Conservation (phyloP, 2,888 invertebrate species). For the Hydraecia micacea region DNA sequence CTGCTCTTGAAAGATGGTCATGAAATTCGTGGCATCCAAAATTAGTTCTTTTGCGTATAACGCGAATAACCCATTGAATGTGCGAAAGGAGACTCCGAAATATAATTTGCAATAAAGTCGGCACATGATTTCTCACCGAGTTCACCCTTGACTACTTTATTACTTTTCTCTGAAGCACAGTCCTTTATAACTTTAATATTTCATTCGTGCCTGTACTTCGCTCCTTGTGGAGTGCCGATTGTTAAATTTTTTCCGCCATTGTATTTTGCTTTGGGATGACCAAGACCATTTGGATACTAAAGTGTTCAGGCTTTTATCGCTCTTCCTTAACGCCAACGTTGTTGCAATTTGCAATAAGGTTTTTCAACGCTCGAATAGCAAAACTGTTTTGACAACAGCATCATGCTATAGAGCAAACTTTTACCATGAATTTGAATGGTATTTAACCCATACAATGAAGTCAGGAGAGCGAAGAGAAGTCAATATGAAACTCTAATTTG, state of each 20-base stretch:
- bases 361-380: constrained; percentile 17
- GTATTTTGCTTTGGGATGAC: constrained; percentile 67
- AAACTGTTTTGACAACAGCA: constrained; percentile 25
- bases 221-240: constrained; percentile 72
- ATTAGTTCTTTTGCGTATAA: constrained; percentile 64
- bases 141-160: constrained; percentile 81
- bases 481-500: constrained; percentile 72
- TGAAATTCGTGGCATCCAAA: constrained; percentile 50
- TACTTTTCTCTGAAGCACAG: constrained; percentile 80
- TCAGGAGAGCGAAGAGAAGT: constrained; percentile 63
- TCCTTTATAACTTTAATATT: constrained; percentile 78
- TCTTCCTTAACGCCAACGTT: constrained; percentile 43
- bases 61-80: constrained; percentile 68
- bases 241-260: constrained; percentile 74
- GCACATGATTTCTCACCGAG: constrained; percentile 78
- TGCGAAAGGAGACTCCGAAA: constrained; percentile 70
- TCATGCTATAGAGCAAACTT: constrained; percentile 31
- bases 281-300: constrained; percentile 66
- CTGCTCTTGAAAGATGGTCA: constrained; percentile 12
- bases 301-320: constrained; percentile 62
- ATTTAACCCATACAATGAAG: constrained; percentile 64
- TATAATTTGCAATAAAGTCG: constrained; percentile 83
- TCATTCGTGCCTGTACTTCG: constrained; percentile 70
- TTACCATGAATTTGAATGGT: constrained; percentile 41
- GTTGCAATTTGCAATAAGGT: constrained; percentile 33